Conservation (phyloP, 1,140 invertebrate species). For the Augochlora pura region DNA sequence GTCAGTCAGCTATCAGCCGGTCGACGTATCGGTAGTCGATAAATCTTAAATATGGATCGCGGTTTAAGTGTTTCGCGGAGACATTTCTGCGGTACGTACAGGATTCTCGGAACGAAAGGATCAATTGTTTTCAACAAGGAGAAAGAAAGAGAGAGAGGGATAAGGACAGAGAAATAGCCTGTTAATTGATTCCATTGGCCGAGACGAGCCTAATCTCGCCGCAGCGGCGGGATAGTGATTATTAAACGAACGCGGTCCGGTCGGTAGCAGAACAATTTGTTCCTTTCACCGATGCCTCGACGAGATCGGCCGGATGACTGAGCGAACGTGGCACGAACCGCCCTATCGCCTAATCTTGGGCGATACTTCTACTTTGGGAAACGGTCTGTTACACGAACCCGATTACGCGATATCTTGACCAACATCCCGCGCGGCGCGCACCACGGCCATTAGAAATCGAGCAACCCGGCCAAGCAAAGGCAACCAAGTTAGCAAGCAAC, state of each 20-base stretch:
- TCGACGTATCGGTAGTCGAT: too few species aligned
- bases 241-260: slow-evolving; percentile 27
- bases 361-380: slow-evolving; percentile 36
- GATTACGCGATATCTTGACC: slow-evolving; percentile 37
- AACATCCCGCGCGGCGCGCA: slow-evolving; percentile 5
- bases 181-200: neutral
- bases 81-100: too few species aligned
- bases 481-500: too few species aligned
- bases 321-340: slow-evolving; percentile 15
- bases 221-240: slow-evolving; percentile 24
- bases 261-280: slow-evolving; percentile 45
- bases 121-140: too few species aligned
- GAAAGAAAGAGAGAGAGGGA: too few species aligned
- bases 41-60: too few species aligned
- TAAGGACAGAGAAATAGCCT: too few species aligned
- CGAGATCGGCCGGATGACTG: slow-evolving; percentile 14
- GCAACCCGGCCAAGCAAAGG: neutral
- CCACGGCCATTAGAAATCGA: neutral
- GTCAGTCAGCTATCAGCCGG: too few species aligned
- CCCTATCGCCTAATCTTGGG: slow-evolving; percentile 24
- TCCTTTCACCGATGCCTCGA: slow-evolving; percentile 35
- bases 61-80: too few species aligned
- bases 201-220: neutral
- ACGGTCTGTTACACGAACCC: slow-evolving; percentile 16
- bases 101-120: too few species aligned